Conservation (phyloP, 2,888 invertebrate species). For the Druceiella hillmani region DNA sequence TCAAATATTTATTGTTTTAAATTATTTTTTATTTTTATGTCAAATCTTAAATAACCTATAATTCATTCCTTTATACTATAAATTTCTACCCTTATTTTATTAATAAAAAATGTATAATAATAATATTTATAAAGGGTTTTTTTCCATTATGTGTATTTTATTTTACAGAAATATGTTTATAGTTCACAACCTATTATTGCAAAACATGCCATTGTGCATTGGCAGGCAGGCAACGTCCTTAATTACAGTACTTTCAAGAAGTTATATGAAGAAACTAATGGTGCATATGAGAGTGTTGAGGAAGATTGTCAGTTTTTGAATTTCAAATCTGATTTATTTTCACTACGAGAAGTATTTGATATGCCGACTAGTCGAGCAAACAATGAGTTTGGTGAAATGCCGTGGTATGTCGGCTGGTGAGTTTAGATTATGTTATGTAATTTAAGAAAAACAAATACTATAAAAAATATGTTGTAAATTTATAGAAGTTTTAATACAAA, state of each 20-base stretch:
- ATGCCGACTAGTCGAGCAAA: constrained; percentile 63
- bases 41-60: background rate
- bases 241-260: constrained; percentile 63
- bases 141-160: constrained; percentile 1
- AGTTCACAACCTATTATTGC: constrained; percentile 75
- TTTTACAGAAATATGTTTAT: constrained; percentile 61
- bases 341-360: constrained; percentile 68
- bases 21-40: background rate
- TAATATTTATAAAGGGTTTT: background rate
- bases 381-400: constrained; percentile 55
- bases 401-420: constrained; percentile 92
- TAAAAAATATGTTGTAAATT: too few species aligned
- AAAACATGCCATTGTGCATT: constrained; percentile 67
- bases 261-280: constrained; percentile 61
- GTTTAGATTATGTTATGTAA: constrained; percentile 27
- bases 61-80: background rate
- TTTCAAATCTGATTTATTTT: constrained; percentile 76
- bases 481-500: too few species aligned
- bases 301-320: constrained; percentile 84
- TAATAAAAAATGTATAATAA: too few species aligned
- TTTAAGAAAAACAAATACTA: too few species aligned
- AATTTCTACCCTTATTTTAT: background rate
- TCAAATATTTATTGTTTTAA: constrained; percentile 4
- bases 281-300: constrained; percentile 67
- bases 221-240: constrained; percentile 68